phyloP scores from a whole-genome alignment of 2,113 vertebrate species.

The Phodopus roborovskii region DNA sequence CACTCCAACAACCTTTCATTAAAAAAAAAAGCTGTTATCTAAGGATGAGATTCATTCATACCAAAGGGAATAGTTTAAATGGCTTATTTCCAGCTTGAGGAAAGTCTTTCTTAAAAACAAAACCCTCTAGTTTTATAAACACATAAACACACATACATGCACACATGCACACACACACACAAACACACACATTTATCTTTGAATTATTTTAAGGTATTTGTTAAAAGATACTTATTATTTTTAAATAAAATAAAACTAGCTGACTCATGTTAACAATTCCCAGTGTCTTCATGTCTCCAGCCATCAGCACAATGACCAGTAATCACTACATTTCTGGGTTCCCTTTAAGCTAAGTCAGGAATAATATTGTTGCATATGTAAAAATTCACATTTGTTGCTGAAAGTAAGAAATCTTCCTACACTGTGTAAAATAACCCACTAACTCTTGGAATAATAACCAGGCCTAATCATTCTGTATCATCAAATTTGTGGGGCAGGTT shows the following conservation, averaged over 20 bases:
- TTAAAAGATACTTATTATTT: constrained; percentile 28
- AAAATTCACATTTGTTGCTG: not conserved
- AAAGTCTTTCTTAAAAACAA: not conserved
- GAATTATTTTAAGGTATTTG: not conserved
- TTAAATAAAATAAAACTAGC: not conserved
- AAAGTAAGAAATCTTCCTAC: constrained; percentile 29
- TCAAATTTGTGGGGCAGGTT: not conserved
- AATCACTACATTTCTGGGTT: not conserved
- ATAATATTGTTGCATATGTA: not conserved
- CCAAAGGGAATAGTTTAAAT: not conserved
- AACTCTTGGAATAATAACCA: constrained; percentile 2
- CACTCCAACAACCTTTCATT: constrained; percentile 52
- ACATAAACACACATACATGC: not conserved
- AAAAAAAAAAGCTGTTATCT: constrained; percentile 49
- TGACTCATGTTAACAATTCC: not conserved
- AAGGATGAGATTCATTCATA: constrained; percentile 61
- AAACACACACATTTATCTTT: not conserved
- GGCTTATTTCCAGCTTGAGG: not conserved
- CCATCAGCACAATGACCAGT: not conserved
- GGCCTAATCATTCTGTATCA: not conserved
- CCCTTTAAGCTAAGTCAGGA: constrained; percentile 27
- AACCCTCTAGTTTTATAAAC: not conserved
- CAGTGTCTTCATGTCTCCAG: not conserved
- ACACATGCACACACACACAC: not conserved
- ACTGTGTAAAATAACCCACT: not conserved